Conservation (phyloP, 2,888 invertebrate genomes). For the Heliconius ismenius region DNA sequence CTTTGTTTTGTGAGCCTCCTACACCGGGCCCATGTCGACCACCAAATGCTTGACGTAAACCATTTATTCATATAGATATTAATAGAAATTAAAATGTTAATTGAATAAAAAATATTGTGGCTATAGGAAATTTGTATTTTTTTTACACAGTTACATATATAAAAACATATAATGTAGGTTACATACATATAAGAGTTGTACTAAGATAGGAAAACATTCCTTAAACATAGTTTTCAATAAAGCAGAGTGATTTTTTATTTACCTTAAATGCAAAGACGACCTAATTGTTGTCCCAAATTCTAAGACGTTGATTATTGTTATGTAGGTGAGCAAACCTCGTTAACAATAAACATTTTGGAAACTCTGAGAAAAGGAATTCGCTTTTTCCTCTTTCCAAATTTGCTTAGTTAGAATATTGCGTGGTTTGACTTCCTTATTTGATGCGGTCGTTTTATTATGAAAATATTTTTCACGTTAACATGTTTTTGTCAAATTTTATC, state of each 20-base stretch:
- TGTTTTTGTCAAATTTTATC: not conserved
- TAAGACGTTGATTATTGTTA: slow-evolving; percentile 3
- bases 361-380: slow-evolving; percentile 20
- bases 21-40: not conserved
- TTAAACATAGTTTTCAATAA: not conserved
- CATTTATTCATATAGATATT: not conserved
- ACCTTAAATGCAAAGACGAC: not conserved
- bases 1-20: slow-evolving; percentile 36
- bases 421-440: slow-evolving; percentile 45
- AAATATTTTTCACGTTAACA: slow-evolving; percentile 10
- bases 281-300: not conserved
- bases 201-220: too few species aligned
- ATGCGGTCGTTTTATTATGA: not conserved
- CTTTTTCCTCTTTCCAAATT: slow-evolving; percentile 40
- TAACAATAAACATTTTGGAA: slow-evolving; percentile 16
- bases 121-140: too few species aligned
- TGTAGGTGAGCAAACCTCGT: slow-evolving; percentile 15
- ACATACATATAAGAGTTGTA: too few species aligned
- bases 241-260: not conserved
- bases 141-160: too few species aligned
- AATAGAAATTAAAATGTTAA: not conserved
- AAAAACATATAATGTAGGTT: too few species aligned
- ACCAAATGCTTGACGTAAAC: not conserved
- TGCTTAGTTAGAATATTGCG: slow-evolving; percentile 50
- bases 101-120: not conserved